Conservation (phyloP, 2,113 vertebrate species). For the Forbesichthys agassizii region DNA sequence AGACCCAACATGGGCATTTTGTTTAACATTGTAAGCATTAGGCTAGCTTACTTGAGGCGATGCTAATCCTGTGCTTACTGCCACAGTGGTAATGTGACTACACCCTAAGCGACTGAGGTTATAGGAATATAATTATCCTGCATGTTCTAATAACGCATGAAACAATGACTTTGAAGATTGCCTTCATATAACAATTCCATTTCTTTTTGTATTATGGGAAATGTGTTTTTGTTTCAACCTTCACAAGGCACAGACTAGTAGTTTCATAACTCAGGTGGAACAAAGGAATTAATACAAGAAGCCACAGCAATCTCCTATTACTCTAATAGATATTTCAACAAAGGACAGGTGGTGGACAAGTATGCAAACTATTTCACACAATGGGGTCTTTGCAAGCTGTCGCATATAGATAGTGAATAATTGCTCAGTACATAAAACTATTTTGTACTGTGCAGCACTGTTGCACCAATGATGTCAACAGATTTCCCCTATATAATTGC, state of each 20-base stretch:
- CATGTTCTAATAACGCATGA: too few species aligned
- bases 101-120: too few species aligned
- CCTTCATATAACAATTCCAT: too few species aligned
- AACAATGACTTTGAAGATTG: too few species aligned
- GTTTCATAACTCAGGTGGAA: too few species aligned
- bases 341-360: slow-evolving; percentile 34
- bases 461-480: slow-evolving; percentile 17
- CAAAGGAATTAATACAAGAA: too few species aligned
- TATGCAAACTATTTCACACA: slow-evolving; percentile 30
- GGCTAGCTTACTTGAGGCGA: too few species aligned
- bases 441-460: slow-evolving; percentile 15
- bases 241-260: slow-evolving; percentile 33
- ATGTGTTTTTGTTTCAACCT: neutral
- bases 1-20: too few species aligned
- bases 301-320: slow-evolving; percentile 29
- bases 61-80: too few species aligned
- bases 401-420: slow-evolving; percentile 45
- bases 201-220: neutral
- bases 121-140: too few species aligned
- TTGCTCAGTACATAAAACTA: slow-evolving; percentile 16
- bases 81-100: too few species aligned
- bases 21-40: too few species aligned
- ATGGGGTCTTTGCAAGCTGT: slow-evolving; percentile 50
- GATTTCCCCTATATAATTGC: slow-evolving; percentile 30
- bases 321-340: slow-evolving; percentile 53